Conservation (phyloP, 1,140 invertebrate genomes). For the Lordiphosa stackelbergi region DNA sequence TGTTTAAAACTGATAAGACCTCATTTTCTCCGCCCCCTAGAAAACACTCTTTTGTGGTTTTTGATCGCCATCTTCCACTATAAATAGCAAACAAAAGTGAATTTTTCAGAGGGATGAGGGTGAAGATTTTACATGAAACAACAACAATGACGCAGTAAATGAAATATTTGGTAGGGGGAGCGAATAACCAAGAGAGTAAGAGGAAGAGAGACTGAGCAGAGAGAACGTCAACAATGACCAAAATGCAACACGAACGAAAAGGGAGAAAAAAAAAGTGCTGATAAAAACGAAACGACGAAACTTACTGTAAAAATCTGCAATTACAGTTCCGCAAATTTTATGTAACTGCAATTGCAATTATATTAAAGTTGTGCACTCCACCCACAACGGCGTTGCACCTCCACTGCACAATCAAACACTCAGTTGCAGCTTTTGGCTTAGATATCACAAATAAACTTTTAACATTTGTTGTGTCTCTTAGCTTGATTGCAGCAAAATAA, state of each 20-base stretch:
- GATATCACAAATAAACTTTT: no score
- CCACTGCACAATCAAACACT: slow-evolving; percentile 10
- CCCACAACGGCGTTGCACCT: neutral
- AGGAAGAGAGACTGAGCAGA: neutral
- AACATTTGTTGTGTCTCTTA: no score
- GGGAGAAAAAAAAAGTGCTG: slow-evolving; percentile 10
- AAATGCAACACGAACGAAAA: slow-evolving; percentile 27
- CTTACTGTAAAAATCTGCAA: slow-evolving; percentile 64
- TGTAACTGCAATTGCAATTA: slow-evolving; percentile 46
- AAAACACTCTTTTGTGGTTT: slow-evolving; percentile 2
- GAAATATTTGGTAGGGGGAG: neutral
- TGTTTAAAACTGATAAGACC: no score
- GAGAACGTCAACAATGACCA: slow-evolving; percentile 40
- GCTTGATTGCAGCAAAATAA: no score
- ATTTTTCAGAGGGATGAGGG: slow-evolving; percentile 28
- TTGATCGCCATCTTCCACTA: slow-evolving; percentile 35
- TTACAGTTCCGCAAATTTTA: slow-evolving; percentile 46
- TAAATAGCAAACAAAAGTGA: slow-evolving; percentile 63
- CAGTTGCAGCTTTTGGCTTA: neutral
- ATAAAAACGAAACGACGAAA: slow-evolving; percentile 45
- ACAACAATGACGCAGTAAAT: slow-evolving; percentile 38
- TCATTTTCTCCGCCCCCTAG: neutral
- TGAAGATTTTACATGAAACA: slow-evolving; percentile 10
- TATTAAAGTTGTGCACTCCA: slow-evolving; percentile 1
- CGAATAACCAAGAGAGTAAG: neutral